Conservation (phyloP, 1,140 invertebrate genomes). For the Asobara japonica region DNA sequence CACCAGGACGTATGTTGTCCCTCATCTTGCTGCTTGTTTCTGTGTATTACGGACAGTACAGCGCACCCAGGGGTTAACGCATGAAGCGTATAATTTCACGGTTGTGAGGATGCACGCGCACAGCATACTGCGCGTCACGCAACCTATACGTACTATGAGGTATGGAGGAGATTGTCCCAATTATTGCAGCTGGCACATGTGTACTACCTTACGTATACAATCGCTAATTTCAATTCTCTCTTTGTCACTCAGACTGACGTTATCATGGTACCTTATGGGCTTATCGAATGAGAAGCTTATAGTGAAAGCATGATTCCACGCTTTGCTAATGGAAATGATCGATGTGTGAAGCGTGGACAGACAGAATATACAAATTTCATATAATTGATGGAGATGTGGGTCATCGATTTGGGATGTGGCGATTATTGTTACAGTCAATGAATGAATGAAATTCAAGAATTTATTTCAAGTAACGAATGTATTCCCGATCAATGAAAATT, state of each 20-base stretch:
- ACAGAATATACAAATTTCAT: background rate
- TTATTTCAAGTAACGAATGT: too few relatives aligned
- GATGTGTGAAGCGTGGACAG: background rate
- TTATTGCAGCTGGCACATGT: slow-evolving; percentile 37
- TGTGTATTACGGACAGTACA: background rate
- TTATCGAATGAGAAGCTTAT: slow-evolving; percentile 1
- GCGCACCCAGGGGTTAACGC: slow-evolving; percentile 27
- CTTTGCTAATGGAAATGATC: background rate
- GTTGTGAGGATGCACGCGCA: slow-evolving; percentile 30
- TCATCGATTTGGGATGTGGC: background rate
- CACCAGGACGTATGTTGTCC: background rate
- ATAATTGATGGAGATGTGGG: background rate
- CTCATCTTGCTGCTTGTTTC: background rate
- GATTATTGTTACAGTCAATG: too few relatives aligned
- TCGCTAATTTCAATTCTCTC: background rate
- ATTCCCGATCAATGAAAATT: too few relatives aligned
- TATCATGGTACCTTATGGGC: background rate
- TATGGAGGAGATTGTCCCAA: slow-evolving; percentile 36
- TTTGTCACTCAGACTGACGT: background rate
- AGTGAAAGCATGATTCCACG: background rate
- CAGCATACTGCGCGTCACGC: slow-evolving; percentile 29
- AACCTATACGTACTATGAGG: slow-evolving; percentile 32
- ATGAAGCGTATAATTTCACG: slow-evolving; percentile 36
- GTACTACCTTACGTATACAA: background rate
- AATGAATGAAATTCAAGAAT: too few relatives aligned